Conservation (phyloP, 2,888 invertebrate genomes). For the Synanthedon vespiformis region DNA sequence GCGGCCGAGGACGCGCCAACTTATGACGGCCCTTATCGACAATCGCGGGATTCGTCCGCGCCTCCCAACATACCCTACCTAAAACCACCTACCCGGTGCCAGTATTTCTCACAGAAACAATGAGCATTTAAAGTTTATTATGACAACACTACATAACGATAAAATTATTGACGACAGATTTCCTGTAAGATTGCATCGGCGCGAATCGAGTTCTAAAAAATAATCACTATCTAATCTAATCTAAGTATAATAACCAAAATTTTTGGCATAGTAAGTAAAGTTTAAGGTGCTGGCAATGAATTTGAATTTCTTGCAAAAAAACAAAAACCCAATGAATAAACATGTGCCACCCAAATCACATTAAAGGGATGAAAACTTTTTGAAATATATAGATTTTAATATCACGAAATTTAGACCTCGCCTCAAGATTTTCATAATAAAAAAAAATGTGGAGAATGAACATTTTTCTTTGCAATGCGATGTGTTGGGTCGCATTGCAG, state of each 20-base stretch:
- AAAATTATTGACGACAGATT: not conserved
- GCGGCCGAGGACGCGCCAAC: slow-evolving; percentile 19
- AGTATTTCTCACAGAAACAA: slow-evolving; percentile 64
- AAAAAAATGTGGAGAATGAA: not conserved
- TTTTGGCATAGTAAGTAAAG: too few species aligned
- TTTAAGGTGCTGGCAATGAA: too few species aligned
- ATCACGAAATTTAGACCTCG: too few species aligned
- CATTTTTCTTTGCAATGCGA: too few species aligned
- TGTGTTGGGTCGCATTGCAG: slow-evolving; percentile 10
- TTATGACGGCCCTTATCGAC: slow-evolving; percentile 63
- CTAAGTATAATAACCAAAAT: too few species aligned
- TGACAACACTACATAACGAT: slow-evolving; percentile 24
- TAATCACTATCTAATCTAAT: too few species aligned
- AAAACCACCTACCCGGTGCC: slow-evolving; percentile 24
- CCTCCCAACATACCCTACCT: slow-evolving; percentile 37
- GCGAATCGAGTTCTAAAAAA: not conserved
- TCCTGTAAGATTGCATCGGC: not conserved
- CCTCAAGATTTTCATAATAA: not conserved
- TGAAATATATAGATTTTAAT: too few species aligned
- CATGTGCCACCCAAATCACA: too few species aligned
- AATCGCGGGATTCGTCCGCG: slow-evolving; percentile 41
- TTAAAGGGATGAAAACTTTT: too few species aligned
- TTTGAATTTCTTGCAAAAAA: too few species aligned
- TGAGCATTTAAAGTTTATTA: slow-evolving; percentile 59
- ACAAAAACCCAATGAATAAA: too few species aligned